Evolutionary conservation across 2,113 vertebrate species (phyloP).

Genomic region (Nothocercus nigrocapillus): DNA sequence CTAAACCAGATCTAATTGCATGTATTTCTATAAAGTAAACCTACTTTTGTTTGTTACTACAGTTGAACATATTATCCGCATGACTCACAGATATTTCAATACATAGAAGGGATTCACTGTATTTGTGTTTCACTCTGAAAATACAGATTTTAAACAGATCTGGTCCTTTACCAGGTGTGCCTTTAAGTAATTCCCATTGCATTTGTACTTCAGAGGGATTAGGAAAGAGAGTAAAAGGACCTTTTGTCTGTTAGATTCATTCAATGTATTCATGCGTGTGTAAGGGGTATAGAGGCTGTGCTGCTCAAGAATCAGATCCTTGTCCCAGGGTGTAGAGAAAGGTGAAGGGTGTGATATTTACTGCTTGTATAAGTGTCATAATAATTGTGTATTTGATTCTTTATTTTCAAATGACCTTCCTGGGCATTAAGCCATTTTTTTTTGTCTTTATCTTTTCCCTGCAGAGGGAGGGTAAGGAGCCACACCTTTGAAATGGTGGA

Average conservation of each 20-base stretch:
- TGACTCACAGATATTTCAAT: slow-evolving; percentile 15
- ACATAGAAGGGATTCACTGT: slow-evolving; percentile 48
- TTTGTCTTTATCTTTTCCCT: slow-evolving; percentile 50
- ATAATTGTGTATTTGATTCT: slow-evolving; percentile 69
- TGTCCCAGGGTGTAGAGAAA: slow-evolving; percentile 64
- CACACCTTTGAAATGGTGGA: slow-evolving; percentile 42
- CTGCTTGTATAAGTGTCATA: slow-evolving; percentile 70
- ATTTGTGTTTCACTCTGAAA: slow-evolving; percentile 57
- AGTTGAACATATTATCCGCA: not conserved
- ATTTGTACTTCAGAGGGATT: slow-evolving; percentile 74
- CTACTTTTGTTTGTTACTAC: slow-evolving; percentile 35
- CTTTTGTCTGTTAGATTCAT: slow-evolving; percentile 73
- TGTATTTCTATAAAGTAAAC: slow-evolving; percentile 42
- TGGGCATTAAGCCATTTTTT: slow-evolving; percentile 62
- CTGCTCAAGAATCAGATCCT: slow-evolving; percentile 65
- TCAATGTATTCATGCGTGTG: slow-evolving; percentile 74
- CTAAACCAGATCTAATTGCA: slow-evolving; percentile 54
- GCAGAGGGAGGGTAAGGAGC: slow-evolving; percentile 17
- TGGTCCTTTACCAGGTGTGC: slow-evolving; percentile 72
- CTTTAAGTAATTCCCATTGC: slow-evolving; percentile 70
- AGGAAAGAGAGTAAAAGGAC: slow-evolving; percentile 73
- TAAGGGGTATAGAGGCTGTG: slow-evolving; percentile 68
- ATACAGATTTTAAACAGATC: slow-evolving; percentile 60
- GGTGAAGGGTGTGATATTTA: slow-evolving; percentile 73
- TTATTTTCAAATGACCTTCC: slow-evolving; percentile 69